Evolutionary conservation across 2,113 vertebrate genomes (phyloP), one percentile per base, ranked within the genome.

Genomic region (Climacteris rufus): DNA sequence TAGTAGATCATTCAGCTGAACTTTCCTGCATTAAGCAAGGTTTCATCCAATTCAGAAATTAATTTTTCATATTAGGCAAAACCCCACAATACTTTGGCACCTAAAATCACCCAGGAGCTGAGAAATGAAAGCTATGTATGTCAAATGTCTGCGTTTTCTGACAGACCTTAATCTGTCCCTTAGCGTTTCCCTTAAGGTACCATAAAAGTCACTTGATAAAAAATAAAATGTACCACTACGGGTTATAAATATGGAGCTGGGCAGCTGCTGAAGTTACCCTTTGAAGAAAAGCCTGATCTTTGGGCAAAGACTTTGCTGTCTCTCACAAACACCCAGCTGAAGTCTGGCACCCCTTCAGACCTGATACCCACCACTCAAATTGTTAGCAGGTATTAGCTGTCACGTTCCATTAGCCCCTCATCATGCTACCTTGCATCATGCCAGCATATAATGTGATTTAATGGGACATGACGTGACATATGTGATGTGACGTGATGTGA

Each of bases 381-480:
- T 68, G 93, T 93, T 86, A 94, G 87, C 95, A 97, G 97, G 94
- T 97, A 96, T 95, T 83, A 94, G 87, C 96, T 97, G 97, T 91
- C 95, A 95, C 64, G 4, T 96, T 44, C 14, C 71, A 96, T 97
- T 96, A 96, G 78, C 64, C 91, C 91, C 79, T 90, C 87, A 83
- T 91, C 78, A 53, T 83, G 82, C 75, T 91, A 81, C 69, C 91
- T 42, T 93, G 82, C 94, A 95, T 93, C 89, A 96, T 75, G 92
- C 96, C 93, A 95, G 91, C 84, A 91, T 21, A 57, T 97, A 97
- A 97, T 90, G 89, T 88, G 97, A 97, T 81, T 90, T 97, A 97
- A 97, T 96, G 93, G 85, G 78, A 97, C 75, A 90, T 83, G 96
- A 95, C 39, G 4, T 93, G 95, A 97, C 97, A 97, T 88, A 91